A percentile compares a stretch with the other conserved stretches of the same genome.
Evolutionary conservation across 2,113 vertebrate species (phyloP).

Genomic region (Cephalopholis sonnerati): DNA sequence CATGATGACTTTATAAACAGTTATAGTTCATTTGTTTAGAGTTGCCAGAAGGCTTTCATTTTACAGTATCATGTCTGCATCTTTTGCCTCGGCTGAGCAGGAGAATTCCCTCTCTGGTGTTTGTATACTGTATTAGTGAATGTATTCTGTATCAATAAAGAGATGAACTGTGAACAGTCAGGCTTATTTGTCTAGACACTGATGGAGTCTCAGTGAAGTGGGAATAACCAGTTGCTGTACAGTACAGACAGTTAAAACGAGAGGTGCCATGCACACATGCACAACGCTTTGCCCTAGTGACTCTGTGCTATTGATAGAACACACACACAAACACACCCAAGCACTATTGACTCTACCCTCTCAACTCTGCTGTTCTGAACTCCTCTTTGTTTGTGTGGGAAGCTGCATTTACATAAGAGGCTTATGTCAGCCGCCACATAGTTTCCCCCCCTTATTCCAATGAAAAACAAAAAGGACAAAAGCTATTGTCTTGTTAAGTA

Average conservation of each 20-base stretch:
- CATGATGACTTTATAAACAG: constrained; percentile 82
- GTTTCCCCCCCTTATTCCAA: constrained; percentile 72
- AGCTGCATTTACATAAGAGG: constrained; percentile 88
- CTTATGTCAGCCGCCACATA: constrained; percentile 84
- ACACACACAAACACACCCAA: constrained; percentile 29
- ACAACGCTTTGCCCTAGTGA: constrained; percentile 66
- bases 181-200: constrained; percentile 71
- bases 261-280: constrained; percentile 46
- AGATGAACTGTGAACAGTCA: constrained; percentile 55
- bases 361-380: constrained; percentile 82
- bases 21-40: constrained; percentile 76
- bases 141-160: constrained; percentile 58
- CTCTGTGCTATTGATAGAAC: constrained; percentile 74
- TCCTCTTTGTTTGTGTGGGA: constrained; percentile 86
- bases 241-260: constrained; percentile 57
- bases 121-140: constrained; percentile 37
- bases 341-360: constrained; percentile 74
- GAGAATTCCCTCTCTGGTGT: constrained; percentile 53
- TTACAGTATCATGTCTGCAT: constrained; percentile 63
- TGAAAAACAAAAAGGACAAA: constrained; percentile 86
- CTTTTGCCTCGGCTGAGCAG: constrained; percentile 53
- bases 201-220: constrained; percentile 60
- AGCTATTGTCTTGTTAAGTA: constrained; percentile 86
- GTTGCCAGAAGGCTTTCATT: constrained; percentile 74
- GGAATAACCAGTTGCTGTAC: constrained; percentile 66